Conservation (phyloP, 2,113 vertebrate genomes). For the Macheiramphus alcinus region DNA sequence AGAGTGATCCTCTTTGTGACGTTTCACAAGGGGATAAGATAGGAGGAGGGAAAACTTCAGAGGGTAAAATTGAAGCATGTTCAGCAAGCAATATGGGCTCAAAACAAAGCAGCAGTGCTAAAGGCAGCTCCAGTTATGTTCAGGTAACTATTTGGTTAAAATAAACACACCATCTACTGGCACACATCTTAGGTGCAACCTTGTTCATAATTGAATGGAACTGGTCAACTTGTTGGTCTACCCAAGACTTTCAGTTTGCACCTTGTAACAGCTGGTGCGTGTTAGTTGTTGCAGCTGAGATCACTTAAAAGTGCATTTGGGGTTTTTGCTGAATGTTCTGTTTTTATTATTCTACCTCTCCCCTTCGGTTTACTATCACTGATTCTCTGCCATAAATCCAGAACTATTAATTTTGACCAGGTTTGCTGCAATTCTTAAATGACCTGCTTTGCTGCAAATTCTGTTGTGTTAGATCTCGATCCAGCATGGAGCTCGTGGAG, state of each 20-base stretch:
- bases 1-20: neutral
- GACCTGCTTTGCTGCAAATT: neutral
- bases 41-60: neutral
- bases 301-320: neutral
- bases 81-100: neutral
- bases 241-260: constrained; percentile 2
- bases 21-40: neutral
- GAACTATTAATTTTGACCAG: neutral
- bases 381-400: neutral
- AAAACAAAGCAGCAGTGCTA: neutral
- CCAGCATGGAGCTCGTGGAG: neutral
- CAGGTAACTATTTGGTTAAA: constrained; percentile 29
- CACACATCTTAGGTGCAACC: neutral
- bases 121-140: neutral
- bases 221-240: neutral
- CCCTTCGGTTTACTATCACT: neutral
- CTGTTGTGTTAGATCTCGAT: neutral
- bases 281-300: constrained; percentile 35
- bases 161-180: constrained; percentile 42
- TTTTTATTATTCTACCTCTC: constrained; percentile 9
- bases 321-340: neutral
- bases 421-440: neutral
- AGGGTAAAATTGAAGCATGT: neutral
- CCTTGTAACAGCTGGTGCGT: constrained; percentile 22
- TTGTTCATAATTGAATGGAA: neutral